Conservation (phyloP, 2,888 invertebrate species). For the Automeris io region DNA sequence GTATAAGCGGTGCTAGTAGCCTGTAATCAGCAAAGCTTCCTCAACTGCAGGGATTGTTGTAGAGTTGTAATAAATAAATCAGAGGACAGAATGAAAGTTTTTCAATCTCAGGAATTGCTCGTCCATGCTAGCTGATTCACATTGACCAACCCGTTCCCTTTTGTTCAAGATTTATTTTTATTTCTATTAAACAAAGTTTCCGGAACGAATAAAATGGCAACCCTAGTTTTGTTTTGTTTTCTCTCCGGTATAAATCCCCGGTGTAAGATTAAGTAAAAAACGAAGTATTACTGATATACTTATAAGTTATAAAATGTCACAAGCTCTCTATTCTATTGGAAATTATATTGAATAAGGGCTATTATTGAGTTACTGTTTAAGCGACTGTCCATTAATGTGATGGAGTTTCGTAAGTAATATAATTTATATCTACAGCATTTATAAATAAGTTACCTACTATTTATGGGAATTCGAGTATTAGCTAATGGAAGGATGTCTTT, state of each 20-base stretch:
- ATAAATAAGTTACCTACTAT: conserved; percentile 16
- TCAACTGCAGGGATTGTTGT: conserved; percentile 15
- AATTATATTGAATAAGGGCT: conserved; percentile 9
- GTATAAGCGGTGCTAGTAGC: conserved; percentile 35
- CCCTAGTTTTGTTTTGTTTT: background rate
- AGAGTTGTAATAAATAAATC: conserved; percentile 23
- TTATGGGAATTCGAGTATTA: conserved; percentile 16
- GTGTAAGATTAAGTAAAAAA: background rate
- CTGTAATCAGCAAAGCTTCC: conserved; percentile 22
- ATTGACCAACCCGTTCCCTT: background rate
- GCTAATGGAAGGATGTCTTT: conserved; percentile 7
- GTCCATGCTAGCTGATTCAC: conserved; percentile 2
- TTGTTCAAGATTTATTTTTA: background rate
- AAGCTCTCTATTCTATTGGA: background rate
- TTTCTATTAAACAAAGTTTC: background rate
- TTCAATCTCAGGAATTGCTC: background rate
- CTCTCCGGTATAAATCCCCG: background rate
- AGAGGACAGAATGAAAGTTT: conserved; percentile 8
- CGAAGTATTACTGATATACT: background rate
- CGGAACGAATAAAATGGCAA: background rate
- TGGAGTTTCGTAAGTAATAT: conserved; percentile 15
- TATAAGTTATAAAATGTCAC: background rate
- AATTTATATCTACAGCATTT: conserved; percentile 5
- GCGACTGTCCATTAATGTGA: conserved; percentile 19
- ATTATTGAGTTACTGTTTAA: conserved; percentile 12